Percentiles rank a stretch among this genome's conserved stretches.
Conservation (phyloP, 2,888 invertebrate genomes). For the Nemotelus nigrinus region DNA sequence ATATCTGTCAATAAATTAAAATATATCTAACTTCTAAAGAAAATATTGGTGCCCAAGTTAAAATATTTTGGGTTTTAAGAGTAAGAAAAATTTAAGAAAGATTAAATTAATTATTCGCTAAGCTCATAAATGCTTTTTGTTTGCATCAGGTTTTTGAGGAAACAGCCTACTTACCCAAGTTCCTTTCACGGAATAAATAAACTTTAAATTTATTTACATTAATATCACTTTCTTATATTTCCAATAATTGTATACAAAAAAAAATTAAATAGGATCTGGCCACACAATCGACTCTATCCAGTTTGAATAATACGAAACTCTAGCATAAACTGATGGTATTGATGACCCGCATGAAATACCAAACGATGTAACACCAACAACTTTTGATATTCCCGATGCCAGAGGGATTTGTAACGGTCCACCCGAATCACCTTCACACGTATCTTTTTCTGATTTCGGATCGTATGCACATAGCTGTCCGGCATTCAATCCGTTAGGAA, state of each 20-base stretch:
- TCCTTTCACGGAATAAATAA: too few relatives aligned
- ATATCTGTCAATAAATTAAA: too few relatives aligned
- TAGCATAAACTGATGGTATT: slow-evolving; percentile 60
- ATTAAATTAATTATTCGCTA: too few relatives aligned
- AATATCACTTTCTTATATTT: background rate
- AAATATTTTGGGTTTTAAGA: too few relatives aligned
- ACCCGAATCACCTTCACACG: slow-evolving; percentile 62
- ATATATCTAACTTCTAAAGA: too few relatives aligned
- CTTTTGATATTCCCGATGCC: slow-evolving; percentile 52
- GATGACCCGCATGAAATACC: slow-evolving; percentile 59
- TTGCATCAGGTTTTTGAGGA: too few relatives aligned
- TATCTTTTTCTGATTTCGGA: slow-evolving; percentile 54
- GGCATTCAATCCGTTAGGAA: slow-evolving; percentile 46
- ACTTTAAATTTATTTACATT: slow-evolving; percentile 1
- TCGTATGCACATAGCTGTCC: slow-evolving; percentile 55
- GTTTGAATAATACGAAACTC: slow-evolving; percentile 60
- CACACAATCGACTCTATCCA: slow-evolving; percentile 61
- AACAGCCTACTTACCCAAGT: too few relatives aligned
- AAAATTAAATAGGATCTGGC: slow-evolving; percentile 51
- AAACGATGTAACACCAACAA: slow-evolving; percentile 59
- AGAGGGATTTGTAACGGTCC: slow-evolving; percentile 58
- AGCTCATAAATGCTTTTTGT: too few relatives aligned
- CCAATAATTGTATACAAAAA: slow-evolving; percentile 9
- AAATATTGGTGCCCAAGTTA: too few relatives aligned
- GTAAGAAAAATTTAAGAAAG: too few relatives aligned